Base-by-base conservation (phyloP, 2,797 vertebrate species). In the Hypotaenidia okinawae region DNA sequence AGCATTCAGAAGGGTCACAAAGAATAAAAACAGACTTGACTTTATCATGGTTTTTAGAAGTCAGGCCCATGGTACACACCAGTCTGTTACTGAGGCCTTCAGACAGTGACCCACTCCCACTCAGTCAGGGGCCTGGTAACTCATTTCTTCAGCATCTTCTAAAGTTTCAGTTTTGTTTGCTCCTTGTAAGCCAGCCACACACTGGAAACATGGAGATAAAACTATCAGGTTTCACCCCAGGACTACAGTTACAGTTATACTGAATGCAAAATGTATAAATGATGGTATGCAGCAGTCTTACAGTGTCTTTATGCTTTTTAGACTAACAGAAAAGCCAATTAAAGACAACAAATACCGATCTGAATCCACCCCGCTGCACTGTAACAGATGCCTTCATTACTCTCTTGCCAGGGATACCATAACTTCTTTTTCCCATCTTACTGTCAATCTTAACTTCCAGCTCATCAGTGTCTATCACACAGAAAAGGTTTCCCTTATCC, bases 41-140 rank as follows among this genome's bases (percentile, higher is more conserved):
- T 79, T 27, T 11, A 30, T 47, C 18, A 5, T 5, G 18, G 27
- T 13, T 63, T 80, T 74, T 28, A 3, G 30, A 68, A 80, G 45
- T 13, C 72, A 92, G 51, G 8, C 22, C 22, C 41, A 54, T 2
- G 4, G 30, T 33, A 17, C 33, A 43, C 24, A 17, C 2, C 14
- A 25, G 43, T 18, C 23, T 35, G 10, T 28, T 67, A 51, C 0
- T 0, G 1, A 82, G 24, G 24, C 19, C 25, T 58, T 39, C 39
- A 35, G 54, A 41, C 5, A 21, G 11, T 4, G 10, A 8, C 18
- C 24, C 67, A 2, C 69, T 51, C 12, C 22, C 14, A 4, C 15
- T 35, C 5, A 25, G 8, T 30, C 19, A 35, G 59, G 35, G 49
- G 25, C 57, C 39, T n/a, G 28, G 10, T 14, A 64, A 21, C 19